Percentiles rank a stretch among this genome's conserved stretches.
These are phyloP conservation scores for Brachystomella parvula DNA, from an alignment of 1,140 invertebrate species.

Conservation along the genomic window DNA sequence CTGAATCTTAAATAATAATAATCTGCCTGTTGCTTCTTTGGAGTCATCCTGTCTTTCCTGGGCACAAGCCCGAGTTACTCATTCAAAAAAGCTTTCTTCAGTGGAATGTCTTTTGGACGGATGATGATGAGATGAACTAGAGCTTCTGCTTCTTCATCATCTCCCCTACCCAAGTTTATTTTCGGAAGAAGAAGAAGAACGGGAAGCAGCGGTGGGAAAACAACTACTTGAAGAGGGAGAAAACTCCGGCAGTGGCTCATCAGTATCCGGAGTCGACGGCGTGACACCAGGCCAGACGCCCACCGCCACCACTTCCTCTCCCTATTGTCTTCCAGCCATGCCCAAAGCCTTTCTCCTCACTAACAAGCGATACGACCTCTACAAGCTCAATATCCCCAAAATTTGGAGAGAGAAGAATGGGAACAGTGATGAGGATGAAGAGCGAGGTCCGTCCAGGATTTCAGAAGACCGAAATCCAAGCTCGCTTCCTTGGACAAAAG, in stretches of 20 bases:
- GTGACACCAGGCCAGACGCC: background rate
- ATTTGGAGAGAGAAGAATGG: background rate
- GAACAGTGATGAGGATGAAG: background rate
- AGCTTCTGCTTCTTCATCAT: no score
- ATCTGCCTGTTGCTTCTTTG: background rate
- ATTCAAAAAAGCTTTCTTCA: background rate
- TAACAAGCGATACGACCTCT: conserved; percentile 49
- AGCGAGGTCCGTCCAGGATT: background rate
- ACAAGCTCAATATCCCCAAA: conserved; percentile 40
- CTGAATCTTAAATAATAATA: conserved; percentile 7
- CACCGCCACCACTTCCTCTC: no score
- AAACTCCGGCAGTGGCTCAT: background rate
- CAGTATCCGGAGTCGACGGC: background rate
- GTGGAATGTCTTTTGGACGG: background rate
- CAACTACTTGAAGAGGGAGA: conserved; percentile 7
- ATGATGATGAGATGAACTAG: background rate
- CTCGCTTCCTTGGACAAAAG: background rate
- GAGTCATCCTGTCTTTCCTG: background rate
- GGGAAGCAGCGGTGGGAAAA: background rate
- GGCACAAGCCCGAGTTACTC: background rate
- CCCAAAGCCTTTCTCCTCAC: conserved; percentile 53
- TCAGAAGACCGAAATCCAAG: background rate
- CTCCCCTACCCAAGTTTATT: conserved; percentile 9
- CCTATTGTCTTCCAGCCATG: conserved; percentile 40
- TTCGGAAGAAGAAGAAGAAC: conserved; percentile 6